Percentiles rank a stretch among this genome's conserved stretches.
phyloP scores from a whole-genome alignment of 1,140 invertebrate genomes.

The Maniola jurtina region DNA sequence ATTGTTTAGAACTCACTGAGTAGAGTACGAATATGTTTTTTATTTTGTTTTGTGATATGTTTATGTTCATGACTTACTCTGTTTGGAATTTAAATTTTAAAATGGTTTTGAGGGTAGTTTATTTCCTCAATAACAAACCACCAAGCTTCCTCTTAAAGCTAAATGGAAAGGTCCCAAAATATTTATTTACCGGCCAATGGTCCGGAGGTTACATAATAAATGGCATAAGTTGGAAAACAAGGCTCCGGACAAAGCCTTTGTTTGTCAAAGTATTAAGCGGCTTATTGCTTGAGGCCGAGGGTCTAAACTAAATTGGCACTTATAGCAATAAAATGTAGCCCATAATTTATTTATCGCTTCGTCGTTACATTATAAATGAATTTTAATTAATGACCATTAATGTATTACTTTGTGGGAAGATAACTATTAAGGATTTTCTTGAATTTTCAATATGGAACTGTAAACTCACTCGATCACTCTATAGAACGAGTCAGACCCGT shows the following conservation, averaged over 20 bases:
- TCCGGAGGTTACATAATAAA: conserved; percentile 44
- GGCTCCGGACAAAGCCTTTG: conserved; percentile 33
- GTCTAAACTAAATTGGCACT: conserved; percentile 35
- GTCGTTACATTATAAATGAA: conserved; percentile 41
- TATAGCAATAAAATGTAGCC: conserved; percentile 34
- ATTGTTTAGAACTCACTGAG: too few relatives aligned
- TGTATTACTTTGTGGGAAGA: conserved; percentile 20
- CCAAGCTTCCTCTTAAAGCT: conserved; percentile 21
- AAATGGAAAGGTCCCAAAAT: conserved; percentile 27
- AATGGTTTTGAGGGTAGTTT: background rate
- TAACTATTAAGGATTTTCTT: background rate
- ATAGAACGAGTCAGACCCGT: too few relatives aligned
- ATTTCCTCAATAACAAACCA: conserved; percentile 16
- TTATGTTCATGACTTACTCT: too few relatives aligned
- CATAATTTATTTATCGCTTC: conserved; percentile 38
- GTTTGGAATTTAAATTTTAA: background rate
- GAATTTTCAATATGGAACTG: too few relatives aligned
- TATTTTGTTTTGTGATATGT: too few relatives aligned
- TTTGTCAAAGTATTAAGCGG: conserved; percentile 29
- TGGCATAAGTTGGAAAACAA: conserved; percentile 43
- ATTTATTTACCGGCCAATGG: conserved; percentile 44
- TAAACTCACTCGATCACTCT: too few relatives aligned
- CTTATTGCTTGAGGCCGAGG: conserved; percentile 28
- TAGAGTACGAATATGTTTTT: too few relatives aligned
- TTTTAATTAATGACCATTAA: conserved; percentile 33